Evolutionary conservation across 1,140 invertebrate species (phyloP).

Genomic region (Microplitis demolitor): DNA sequence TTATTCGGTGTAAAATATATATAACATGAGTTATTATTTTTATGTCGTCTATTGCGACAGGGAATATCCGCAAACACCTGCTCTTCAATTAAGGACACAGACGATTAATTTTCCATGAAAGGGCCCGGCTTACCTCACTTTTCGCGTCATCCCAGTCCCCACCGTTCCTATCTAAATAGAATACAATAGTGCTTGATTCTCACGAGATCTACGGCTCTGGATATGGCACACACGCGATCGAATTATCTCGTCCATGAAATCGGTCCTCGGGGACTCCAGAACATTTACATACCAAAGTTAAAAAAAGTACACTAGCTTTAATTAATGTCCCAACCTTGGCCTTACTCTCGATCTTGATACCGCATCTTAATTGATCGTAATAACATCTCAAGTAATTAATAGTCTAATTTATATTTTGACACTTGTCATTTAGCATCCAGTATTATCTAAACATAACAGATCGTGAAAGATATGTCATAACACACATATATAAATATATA

Average conservation of each 20-base stretch:
- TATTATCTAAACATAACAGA: too few relatives aligned
- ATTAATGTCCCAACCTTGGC: too few relatives aligned
- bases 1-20: background rate
- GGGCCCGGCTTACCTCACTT: background rate
- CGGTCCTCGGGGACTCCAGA: background rate
- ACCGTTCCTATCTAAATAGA: background rate
- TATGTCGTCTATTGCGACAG: background rate
- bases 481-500: too few relatives aligned
- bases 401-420: too few relatives aligned
- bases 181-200: background rate
- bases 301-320: too few relatives aligned
- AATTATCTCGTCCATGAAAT: background rate
- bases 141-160: background rate
- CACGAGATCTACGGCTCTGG: background rate
- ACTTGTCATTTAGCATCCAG: too few relatives aligned
- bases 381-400: too few relatives aligned
- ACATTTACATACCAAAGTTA: too few relatives aligned
- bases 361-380: too few relatives aligned
- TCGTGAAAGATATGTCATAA: too few relatives aligned
- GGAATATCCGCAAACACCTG: conserved; percentile 9
- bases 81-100: conserved; percentile 7
- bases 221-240: conserved; percentile 3
- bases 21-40: background rate
- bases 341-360: too few relatives aligned
- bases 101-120: conserved; percentile 24